A percentile compares a stretch with the other conserved stretches of the same genome.
Evolutionary conservation across 2,888 invertebrate genomes (phyloP).

Genomic region (Venustoraphidia nigricollis): DNA sequence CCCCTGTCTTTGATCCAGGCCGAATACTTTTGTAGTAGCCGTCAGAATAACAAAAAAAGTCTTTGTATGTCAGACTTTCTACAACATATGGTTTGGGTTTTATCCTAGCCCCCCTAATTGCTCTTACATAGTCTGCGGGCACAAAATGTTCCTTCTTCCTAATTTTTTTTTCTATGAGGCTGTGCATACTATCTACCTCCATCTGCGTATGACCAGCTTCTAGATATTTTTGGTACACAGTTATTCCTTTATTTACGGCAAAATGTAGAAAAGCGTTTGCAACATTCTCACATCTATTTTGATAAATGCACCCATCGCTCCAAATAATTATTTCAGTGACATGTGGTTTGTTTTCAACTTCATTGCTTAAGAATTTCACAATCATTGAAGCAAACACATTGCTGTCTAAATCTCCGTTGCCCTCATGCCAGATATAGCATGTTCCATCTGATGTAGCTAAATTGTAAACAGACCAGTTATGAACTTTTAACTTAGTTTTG

Average conservation of each 20-base stretch:
- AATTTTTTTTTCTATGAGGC: conserved; percentile 9
- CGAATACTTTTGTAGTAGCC: conserved; percentile 8
- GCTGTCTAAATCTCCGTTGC: too few relatives aligned
- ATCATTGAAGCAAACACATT: not conserved
- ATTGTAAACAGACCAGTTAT: too few relatives aligned
- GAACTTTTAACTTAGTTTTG: too few relatives aligned
- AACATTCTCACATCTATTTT: conserved; percentile 10
- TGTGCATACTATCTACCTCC: conserved; percentile 15
- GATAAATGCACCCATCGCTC: conserved; percentile 10
- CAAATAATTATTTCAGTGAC: conserved; percentile 7
- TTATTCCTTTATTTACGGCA: conserved; percentile 6
- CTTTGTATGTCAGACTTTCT: not conserved
- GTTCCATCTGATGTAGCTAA: too few relatives aligned
- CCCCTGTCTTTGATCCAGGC: conserved; percentile 9
- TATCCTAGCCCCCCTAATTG: conserved; percentile 8
- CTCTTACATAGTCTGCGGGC: conserved; percentile 11
- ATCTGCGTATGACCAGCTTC: conserved; percentile 17
- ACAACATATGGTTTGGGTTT: too few relatives aligned
- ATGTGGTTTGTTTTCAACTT: too few relatives aligned
- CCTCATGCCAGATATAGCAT: too few relatives aligned
- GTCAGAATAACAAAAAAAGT: conserved; percentile 7
- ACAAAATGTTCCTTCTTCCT: conserved; percentile 10
- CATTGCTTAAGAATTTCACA: too few relatives aligned
- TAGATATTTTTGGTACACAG: conserved; percentile 15
- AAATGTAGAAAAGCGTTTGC: conserved; percentile 5